Percentiles rank a stretch among this genome's conserved stretches.
phyloP scores from a whole-genome alignment of 2,113 vertebrate species.

The Serinus canaria region DNA sequence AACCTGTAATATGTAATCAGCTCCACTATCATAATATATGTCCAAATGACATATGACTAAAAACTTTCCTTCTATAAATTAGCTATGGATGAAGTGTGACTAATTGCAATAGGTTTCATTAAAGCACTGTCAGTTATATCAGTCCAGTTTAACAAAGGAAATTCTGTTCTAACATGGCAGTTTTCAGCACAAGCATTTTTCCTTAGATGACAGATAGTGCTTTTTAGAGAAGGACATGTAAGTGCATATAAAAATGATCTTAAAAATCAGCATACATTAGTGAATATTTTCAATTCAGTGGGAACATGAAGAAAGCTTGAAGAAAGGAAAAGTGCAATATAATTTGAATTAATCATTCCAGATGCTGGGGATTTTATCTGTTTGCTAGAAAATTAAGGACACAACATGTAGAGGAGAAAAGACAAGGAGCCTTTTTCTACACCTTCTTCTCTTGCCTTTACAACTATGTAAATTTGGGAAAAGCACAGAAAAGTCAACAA shows the following conservation, averaged over 20 bases:
- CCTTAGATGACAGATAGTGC: background rate
- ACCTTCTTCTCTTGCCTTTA: background rate
- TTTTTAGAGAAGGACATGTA: background rate
- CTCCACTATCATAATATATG: background rate
- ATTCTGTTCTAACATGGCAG: background rate
- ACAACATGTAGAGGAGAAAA: background rate
- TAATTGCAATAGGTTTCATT: background rate
- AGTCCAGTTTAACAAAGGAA: background rate
- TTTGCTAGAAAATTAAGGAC: background rate
- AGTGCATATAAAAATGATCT: background rate
- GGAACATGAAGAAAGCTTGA: background rate
- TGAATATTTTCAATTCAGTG: background rate
- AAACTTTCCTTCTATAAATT: background rate
- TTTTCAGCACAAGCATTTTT: conserved; percentile 4
- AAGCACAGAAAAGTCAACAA: background rate
- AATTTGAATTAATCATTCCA: background rate
- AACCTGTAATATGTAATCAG: background rate
- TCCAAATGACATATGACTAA: background rate
- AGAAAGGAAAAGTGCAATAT: background rate
- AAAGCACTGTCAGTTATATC: background rate
- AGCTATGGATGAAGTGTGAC: background rate
- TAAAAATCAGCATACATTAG: background rate
- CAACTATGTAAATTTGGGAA: background rate
- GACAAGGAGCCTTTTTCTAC: background rate
- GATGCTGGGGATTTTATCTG: background rate